A percentile compares a stretch with the other conserved stretches of the same genome.
Conservation (phyloP, 2,113 vertebrate genomes). For the Centropus unirufus region DNA sequence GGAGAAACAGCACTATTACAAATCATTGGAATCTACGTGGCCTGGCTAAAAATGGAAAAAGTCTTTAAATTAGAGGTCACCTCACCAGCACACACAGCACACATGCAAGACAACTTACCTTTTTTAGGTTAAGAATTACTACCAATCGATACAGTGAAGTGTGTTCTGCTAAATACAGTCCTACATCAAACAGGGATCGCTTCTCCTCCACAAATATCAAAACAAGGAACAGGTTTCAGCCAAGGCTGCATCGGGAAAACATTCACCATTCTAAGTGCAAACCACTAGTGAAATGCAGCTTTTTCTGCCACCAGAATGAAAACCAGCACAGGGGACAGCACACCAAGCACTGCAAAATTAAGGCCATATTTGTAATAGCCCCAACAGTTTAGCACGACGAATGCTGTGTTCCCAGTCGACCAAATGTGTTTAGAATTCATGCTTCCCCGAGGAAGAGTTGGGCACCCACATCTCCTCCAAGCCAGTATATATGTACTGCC, state of each 20-base stretch:
- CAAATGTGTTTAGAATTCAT: background rate
- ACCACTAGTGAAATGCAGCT: background rate
- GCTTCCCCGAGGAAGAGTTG: background rate
- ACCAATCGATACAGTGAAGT: background rate
- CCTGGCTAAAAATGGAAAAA: background rate
- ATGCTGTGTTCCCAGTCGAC: background rate
- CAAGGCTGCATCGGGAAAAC: background rate
- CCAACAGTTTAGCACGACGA: background rate
- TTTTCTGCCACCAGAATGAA: background rate
- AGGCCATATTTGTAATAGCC: background rate
- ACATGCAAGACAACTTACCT: background rate
- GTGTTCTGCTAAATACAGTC: background rate
- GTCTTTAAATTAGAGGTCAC: background rate
- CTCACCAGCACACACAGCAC: background rate
- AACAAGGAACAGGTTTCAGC: background rate
- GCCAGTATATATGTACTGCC: background rate
- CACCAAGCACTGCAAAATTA: background rate
- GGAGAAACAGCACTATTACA: background rate
- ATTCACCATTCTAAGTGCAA: background rate
- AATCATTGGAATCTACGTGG: background rate
- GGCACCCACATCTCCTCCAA: background rate
- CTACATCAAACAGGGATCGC: background rate
- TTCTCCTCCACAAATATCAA: background rate
- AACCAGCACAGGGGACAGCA: background rate
- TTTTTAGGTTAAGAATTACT: background rate